Conservation (phyloP, 2,113 vertebrate genomes). For the Notarius quadriscutis region DNA sequence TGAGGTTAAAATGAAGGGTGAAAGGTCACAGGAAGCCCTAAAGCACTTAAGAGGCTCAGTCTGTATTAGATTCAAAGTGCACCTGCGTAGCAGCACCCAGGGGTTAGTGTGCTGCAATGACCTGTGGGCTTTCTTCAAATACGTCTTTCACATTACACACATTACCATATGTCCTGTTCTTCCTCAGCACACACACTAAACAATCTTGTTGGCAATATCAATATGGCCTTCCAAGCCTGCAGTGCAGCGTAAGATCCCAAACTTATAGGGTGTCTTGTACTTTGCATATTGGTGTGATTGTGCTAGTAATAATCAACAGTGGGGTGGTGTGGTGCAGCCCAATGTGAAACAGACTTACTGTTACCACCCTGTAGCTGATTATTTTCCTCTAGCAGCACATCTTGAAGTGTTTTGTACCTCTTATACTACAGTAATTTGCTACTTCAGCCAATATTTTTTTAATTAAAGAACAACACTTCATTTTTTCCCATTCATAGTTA, state of each 20-base stretch:
- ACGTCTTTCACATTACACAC: constrained; percentile 14
- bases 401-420: neutral
- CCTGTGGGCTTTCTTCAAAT: constrained; percentile 21
- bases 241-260: neutral
- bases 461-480: neutral
- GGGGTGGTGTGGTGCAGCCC: neutral
- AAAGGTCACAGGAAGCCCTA: constrained; percentile 56
- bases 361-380: neutral
- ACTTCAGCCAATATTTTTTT: neutral
- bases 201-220: neutral
- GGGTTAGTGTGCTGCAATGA: constrained; percentile 2
- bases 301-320: neutral
- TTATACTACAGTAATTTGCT: neutral
- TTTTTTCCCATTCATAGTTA: neutral
- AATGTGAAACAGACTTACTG: neutral
- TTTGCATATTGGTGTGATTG: neutral
- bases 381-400: neutral
- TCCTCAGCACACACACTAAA: neutral
- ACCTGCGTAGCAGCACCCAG: constrained; percentile 49
- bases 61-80: constrained; percentile 35
- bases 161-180: constrained; percentile 25
- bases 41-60: constrained; percentile 47
- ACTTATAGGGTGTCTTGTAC: neutral
- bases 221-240: neutral
- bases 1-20: constrained; percentile 49